Evolutionary conservation across 2,113 vertebrate species (phyloP).

Genomic region (Pseudorasbora parva): DNA sequence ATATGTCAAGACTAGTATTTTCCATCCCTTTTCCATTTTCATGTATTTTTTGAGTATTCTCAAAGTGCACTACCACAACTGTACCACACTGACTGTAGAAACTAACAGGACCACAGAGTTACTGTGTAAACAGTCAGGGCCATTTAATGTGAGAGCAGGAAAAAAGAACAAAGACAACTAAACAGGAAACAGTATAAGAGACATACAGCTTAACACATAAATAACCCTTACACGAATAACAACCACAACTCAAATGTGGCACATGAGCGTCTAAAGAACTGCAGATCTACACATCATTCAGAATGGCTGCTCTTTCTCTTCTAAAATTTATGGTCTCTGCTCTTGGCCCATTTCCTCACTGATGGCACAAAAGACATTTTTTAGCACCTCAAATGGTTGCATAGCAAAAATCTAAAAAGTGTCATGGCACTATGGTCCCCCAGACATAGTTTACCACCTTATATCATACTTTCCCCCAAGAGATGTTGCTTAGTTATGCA

Average conservation of each 20-base stretch:
- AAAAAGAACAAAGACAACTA: constrained; percentile 3
- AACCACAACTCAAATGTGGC: not conserved
- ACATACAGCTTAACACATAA: not conserved
- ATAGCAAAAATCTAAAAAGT: constrained; percentile 47
- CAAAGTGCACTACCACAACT: not conserved
- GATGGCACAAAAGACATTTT: constrained; percentile 55
- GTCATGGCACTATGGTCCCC: not conserved
- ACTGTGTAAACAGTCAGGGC: not conserved
- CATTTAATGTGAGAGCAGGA: not conserved
- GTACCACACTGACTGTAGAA: too few relatives aligned
- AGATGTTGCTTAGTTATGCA: not conserved
- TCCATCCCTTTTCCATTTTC: not conserved
- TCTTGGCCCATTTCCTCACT: constrained; percentile 19
- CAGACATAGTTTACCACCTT: constrained; percentile 3
- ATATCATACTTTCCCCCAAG: not conserved
- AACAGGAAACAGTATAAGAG: constrained; percentile 19
- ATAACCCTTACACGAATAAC: not conserved
- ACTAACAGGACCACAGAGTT: too few relatives aligned
- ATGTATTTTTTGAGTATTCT: not conserved
- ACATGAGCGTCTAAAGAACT: constrained; percentile 47
- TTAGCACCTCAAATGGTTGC: constrained; percentile 56
- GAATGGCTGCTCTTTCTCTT: constrained; percentile 27
- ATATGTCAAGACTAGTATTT: too few relatives aligned
- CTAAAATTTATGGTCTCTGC: constrained; percentile 50
- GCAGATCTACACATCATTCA: constrained; percentile 54